These are phyloP conservation scores for Sinocyclocheilus anshuiensis DNA, from an alignment of 2,113 vertebrate genomes.

Conservation along the genomic window DNA sequence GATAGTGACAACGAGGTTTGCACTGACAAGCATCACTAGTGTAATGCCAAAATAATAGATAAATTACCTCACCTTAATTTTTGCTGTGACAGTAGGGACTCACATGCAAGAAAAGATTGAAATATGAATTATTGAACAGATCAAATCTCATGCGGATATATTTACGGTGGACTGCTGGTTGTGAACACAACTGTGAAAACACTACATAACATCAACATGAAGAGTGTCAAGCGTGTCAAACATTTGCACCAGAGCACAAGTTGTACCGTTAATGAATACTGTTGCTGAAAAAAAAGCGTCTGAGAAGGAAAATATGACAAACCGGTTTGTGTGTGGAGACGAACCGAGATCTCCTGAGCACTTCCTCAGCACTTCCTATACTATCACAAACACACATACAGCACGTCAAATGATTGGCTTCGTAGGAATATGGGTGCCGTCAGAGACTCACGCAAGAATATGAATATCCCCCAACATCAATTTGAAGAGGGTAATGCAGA, in stretches of 20 bases:
- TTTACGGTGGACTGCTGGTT: constrained; percentile 69
- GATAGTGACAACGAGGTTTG: background rate
- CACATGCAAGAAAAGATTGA: constrained; percentile 74
- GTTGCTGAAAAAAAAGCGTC: background rate
- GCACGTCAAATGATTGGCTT: background rate
- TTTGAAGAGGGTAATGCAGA: constrained; percentile 10
- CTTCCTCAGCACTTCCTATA: background rate
- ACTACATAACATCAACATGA: constrained; percentile 21
- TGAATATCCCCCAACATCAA: constrained; percentile 1
- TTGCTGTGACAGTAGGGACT: constrained; percentile 69
- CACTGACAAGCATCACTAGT: background rate
- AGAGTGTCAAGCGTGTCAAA: background rate
- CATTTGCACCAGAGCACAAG: background rate
- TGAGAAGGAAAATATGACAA: background rate
- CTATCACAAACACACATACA: background rate
- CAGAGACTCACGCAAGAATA: background rate
- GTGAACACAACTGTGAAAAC: constrained; percentile 63
- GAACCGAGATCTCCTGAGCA: background rate
- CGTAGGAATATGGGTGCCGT: background rate
- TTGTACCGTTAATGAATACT: background rate
- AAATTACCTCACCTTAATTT: constrained; percentile 60
- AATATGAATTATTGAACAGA: constrained; percentile 76
- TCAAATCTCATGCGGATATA: constrained; percentile 71
- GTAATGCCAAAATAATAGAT: background rate
- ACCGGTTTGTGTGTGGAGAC: background rate